Evolutionary conservation across 2,888 invertebrate genomes (phyloP).

Genomic region (Drosophila dives): DNA sequence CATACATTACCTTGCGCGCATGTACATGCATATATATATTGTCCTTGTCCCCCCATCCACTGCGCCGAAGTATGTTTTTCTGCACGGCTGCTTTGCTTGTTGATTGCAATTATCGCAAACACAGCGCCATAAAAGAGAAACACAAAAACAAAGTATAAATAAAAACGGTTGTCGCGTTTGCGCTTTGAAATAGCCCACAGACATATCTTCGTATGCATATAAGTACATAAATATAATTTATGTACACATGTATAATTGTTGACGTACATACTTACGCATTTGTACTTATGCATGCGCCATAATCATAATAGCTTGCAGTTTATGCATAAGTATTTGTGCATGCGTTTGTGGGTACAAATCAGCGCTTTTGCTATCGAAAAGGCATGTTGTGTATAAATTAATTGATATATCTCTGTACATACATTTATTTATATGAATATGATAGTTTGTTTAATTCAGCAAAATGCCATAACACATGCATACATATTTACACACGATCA

Average conservation of each 20-base stretch:
- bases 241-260: background rate
- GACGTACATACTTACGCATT: background rate
- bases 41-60: background rate
- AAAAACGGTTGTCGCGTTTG: constrained; percentile 67
- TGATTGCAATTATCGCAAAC: constrained; percentile 72
- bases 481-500: background rate
- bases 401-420: background rate
- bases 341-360: background rate
- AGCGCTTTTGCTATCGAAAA: background rate
- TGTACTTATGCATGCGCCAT: background rate
- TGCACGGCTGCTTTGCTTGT: constrained; percentile 37
- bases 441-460: background rate
- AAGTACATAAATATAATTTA: background rate
- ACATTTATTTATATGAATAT: background rate
- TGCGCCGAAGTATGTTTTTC: constrained; percentile 5
- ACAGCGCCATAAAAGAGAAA: constrained; percentile 55
- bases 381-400: background rate
- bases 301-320: background rate
- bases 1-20: background rate
- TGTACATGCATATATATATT: constrained; percentile 1
- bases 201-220: background rate
- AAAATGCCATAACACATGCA: background rate
- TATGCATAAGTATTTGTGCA: background rate
- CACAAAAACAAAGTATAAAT: constrained; percentile 54
- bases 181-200: constrained; percentile 26